phyloP scores from a whole-genome alignment of 2,797 vertebrate genomes.

The Lerista edwardsae region DNA sequence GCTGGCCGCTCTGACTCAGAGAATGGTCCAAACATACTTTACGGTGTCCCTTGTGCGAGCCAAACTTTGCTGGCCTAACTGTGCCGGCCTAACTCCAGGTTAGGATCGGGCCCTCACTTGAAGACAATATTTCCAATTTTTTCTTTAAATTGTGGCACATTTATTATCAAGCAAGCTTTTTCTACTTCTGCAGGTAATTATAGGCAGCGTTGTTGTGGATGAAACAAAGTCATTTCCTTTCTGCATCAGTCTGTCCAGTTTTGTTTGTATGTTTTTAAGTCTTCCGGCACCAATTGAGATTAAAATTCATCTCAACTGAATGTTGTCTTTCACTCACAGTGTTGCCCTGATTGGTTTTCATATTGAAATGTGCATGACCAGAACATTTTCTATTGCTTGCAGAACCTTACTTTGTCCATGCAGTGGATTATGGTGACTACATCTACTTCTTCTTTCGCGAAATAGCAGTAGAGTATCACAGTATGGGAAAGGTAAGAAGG shows the following conservation, averaged over 20 bases:
- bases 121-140: slow-evolving; percentile 19
- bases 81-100: too few species aligned
- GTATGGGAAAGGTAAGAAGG: slow-evolving; percentile 94
- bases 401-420: slow-evolving; percentile 98
- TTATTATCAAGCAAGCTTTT: slow-evolving; percentile 46
- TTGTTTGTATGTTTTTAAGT: too few species aligned
- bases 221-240: slow-evolving; percentile 29
- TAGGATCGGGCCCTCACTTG: too few species aligned
- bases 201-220: slow-evolving; percentile 16
- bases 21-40: too few species aligned
- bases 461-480: slow-evolving; percentile 99
- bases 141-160: slow-evolving; percentile 52
- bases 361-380: not conserved
- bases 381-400: slow-evolving; percentile 50
- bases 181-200: slow-evolving; percentile 40
- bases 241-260: not conserved
- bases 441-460: slow-evolving; percentile 99
- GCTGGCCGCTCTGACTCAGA: too few species aligned
- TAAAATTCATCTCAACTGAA: slow-evolving; percentile 3
- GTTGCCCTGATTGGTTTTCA: not conserved
- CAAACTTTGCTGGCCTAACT: too few species aligned
- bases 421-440: slow-evolving; percentile 93
- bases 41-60: too few species aligned
- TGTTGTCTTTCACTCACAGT: not conserved
- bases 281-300: not conserved